Conservation (phyloP, 2,797 vertebrate species). For the Babyrousa celebensis region DNA sequence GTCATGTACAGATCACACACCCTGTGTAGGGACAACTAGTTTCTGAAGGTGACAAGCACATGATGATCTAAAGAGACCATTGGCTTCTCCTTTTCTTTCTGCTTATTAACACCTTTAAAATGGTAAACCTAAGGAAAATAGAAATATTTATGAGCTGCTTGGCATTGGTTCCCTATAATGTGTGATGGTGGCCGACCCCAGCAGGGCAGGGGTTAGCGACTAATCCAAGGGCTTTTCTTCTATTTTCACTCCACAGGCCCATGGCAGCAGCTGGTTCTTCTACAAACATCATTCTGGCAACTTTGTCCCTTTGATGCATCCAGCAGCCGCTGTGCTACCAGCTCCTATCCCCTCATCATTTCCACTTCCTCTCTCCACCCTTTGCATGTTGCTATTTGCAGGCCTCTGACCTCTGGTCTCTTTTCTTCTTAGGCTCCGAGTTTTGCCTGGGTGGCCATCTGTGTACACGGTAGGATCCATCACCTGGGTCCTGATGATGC, state of each 20-base stretch:
- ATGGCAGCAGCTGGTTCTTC: neutral
- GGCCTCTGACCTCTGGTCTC: neutral
- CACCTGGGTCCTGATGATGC: neutral
- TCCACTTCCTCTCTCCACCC: neutral
- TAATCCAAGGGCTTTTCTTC: neutral
- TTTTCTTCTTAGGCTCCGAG: neutral
- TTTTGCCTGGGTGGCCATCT: neutral
- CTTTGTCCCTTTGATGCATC: neutral
- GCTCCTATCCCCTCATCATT: neutral
- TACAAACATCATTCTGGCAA: neutral
- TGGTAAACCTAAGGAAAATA: neutral
- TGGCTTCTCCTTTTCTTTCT: neutral
- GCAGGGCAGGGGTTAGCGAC: too few relatives aligned
- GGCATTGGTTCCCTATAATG: neutral
- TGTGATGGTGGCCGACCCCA: neutral
- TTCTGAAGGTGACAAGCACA: neutral
- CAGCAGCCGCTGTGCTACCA: neutral
- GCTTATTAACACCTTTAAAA: neutral
- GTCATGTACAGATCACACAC: neutral
- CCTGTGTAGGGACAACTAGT: neutral
- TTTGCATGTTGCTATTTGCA: rapidly evolving
- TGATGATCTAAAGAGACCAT: neutral
- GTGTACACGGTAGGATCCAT: neutral
- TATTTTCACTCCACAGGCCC: rapidly evolving
- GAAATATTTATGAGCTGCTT: neutral